A percentile compares a stretch with the other conserved stretches of the same genome.
These are phyloP conservation scores for Gandaritis pyraliata DNA, from an alignment of 2,888 invertebrate genomes.

Conservation along the genomic window DNA sequence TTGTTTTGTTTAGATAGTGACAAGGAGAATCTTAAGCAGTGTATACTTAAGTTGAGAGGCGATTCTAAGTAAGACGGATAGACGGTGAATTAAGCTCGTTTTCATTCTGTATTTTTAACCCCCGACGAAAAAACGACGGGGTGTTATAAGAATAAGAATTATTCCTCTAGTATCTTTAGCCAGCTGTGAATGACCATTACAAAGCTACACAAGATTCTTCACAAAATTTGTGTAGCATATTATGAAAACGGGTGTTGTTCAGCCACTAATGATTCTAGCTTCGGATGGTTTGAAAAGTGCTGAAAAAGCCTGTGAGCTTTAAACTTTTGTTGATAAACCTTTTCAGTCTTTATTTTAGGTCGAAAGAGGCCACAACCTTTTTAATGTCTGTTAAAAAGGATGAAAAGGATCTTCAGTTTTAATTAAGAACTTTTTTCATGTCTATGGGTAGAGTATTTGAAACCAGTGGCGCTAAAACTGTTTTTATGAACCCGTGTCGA, in stretches of 20 bases:
- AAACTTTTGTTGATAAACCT: slow-evolving; percentile 17
- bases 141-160: too few species aligned
- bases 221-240: neutral
- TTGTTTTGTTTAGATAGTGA: too few species aligned
- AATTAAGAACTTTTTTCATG: slow-evolving; percentile 55
- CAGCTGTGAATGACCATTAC: too few species aligned
- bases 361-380: slow-evolving; percentile 24
- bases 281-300: neutral
- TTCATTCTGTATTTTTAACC: too few species aligned
- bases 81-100: too few species aligned
- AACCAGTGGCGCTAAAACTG: slow-evolving; percentile 42
- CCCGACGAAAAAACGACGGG: too few species aligned
- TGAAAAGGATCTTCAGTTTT: slow-evolving; percentile 43
- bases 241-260: neutral
- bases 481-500: neutral
- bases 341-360: slow-evolving; percentile 14
- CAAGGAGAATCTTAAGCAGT: too few species aligned
- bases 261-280: neutral
- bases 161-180: too few species aligned
- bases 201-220: neutral
- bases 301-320: neutral
- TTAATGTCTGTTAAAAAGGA: slow-evolving; percentile 40
- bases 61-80: too few species aligned
- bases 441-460: slow-evolving; percentile 40
- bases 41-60: too few species aligned